Evolutionary conservation across 2,797 vertebrate species (phyloP).

Genomic region (Nannoperca australis): DNA sequence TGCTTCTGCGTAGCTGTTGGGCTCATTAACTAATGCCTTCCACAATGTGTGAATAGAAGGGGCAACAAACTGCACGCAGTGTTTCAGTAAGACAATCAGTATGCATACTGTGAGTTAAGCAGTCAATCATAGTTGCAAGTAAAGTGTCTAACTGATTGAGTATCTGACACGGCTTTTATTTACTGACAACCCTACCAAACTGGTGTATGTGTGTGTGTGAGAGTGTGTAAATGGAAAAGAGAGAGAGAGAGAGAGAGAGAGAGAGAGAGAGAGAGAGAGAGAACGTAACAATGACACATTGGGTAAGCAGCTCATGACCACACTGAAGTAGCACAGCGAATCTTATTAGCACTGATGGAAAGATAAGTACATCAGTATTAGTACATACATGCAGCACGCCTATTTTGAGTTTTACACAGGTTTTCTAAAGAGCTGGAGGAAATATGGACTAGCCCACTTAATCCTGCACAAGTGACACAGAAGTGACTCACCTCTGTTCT

Average conservation of each 20-base stretch:
- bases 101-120: constrained; percentile 19
- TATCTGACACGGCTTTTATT: constrained; percentile 25
- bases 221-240: too few species aligned
- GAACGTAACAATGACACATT: constrained; percentile 3
- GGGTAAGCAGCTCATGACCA: background rate
- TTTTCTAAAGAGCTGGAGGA: constrained; percentile 4
- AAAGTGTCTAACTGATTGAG: constrained; percentile 34
- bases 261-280: background rate
- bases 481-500: background rate
- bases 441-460: background rate
- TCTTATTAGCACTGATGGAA: background rate
- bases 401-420: background rate
- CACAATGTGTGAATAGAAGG: background rate
- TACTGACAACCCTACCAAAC: constrained; percentile 5
- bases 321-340: background rate
- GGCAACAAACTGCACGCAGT: constrained; percentile 9
- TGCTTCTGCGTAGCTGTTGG: background rate
- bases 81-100: constrained; percentile 10
- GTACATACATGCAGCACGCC: background rate
- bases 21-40: background rate
- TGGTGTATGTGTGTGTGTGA: background rate
- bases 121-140: constrained; percentile 20
- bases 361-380: background rate
- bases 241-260: background rate
- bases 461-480: constrained; percentile 19